These are phyloP conservation scores for Himalopsyche tibetana DNA, from an alignment of 2,888 invertebrate species.

Conservation along the genomic window DNA sequence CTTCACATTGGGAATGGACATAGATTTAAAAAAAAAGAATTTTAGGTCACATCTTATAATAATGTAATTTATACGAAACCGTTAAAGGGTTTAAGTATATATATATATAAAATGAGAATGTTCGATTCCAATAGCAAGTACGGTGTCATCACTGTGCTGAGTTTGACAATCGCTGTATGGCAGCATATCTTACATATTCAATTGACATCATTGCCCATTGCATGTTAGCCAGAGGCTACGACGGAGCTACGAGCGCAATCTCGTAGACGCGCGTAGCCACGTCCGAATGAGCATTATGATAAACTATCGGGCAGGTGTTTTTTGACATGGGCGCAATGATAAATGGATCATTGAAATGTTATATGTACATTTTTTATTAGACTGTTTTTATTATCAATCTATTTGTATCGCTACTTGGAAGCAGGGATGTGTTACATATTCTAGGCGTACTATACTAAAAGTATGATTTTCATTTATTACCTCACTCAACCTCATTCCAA, in stretches of 20 bases:
- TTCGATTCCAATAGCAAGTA: too few species aligned
- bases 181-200: not conserved
- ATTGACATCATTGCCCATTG: not conserved
- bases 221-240: constrained; percentile 18
- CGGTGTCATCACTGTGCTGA: too few species aligned
- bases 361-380: constrained; percentile 15
- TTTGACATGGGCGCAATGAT: not conserved
- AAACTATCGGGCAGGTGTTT: constrained; percentile 1
- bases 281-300: constrained; percentile 5
- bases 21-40: too few species aligned
- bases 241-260: not conserved
- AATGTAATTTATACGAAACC: too few species aligned
- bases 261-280: constrained; percentile 16
- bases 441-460: not conserved
- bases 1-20: too few species aligned
- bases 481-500: too few species aligned
- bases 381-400: constrained; percentile 15
- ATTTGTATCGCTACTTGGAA: not conserved
- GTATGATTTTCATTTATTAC: too few species aligned
- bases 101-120: too few species aligned
- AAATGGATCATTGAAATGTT: constrained; percentile 21
- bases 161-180: too few species aligned
- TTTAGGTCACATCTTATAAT: too few species aligned
- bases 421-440: not conserved
- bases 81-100: too few species aligned